Percentiles rank a stretch among this genome's conserved stretches.
phyloP scores from a whole-genome alignment of 2,888 invertebrate species.

The Halictus quadricinctus region DNA sequence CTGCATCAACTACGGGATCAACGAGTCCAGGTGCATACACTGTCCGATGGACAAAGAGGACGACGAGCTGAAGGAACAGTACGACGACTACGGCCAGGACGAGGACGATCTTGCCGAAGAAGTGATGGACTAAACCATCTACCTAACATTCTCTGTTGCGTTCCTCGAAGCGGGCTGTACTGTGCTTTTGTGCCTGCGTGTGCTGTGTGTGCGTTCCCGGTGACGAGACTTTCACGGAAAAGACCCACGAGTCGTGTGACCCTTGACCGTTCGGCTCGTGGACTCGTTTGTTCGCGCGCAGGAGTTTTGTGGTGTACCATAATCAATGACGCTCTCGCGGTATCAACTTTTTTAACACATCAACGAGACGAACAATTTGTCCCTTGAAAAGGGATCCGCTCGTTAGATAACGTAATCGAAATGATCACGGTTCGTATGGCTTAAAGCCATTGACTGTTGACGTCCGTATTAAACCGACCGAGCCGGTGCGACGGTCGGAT shows the following conservation, averaged over 20 bases:
- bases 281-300: background rate
- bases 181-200: background rate
- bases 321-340: background rate
- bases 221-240: constrained; percentile 32
- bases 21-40: constrained; percentile 88
- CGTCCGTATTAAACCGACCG: constrained; percentile 17
- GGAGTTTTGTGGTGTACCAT: background rate
- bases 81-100: constrained; percentile 84
- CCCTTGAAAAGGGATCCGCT: constrained; percentile 54
- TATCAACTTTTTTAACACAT: background rate
- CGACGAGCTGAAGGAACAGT: constrained; percentile 78
- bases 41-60: constrained; percentile 77
- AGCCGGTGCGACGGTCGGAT: background rate
- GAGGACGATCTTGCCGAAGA: constrained; percentile 85
- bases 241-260: background rate
- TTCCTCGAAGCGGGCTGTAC: constrained; percentile 17
- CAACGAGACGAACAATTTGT: constrained; percentile 2
- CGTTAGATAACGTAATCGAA: constrained; percentile 31
- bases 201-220: constrained; percentile 34
- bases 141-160: constrained; percentile 22
- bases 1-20: constrained; percentile 95
- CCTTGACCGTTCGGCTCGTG: background rate
- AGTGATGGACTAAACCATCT: constrained; percentile 67
- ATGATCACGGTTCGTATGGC: constrained; percentile 31
- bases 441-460: constrained; percentile 43